These are phyloP conservation scores for Asbolus verrucosus DNA, from an alignment of 1,140 invertebrate species.

Conservation along the genomic window DNA sequence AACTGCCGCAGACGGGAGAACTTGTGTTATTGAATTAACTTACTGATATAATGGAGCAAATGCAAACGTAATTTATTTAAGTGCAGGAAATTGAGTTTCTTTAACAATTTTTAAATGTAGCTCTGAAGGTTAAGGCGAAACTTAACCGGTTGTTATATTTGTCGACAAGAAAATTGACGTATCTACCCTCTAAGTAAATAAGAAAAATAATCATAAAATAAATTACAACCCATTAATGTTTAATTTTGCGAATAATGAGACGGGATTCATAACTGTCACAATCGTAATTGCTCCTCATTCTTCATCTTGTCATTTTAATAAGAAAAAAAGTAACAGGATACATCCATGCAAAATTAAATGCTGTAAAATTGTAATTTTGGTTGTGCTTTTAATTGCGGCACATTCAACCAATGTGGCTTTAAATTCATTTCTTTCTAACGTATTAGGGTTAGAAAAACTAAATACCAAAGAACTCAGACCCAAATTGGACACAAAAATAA, in stretches of 20 bases:
- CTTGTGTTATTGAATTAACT: conserved; percentile 39
- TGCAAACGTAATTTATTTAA: conserved; percentile 37
- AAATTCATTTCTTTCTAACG: conserved; percentile 24
- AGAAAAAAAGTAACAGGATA: conserved; percentile 27
- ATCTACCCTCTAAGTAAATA: conserved; percentile 33
- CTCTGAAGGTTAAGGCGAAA: neutral
- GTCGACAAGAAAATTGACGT: conserved; percentile 7
- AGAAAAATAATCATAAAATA: conserved; percentile 32
- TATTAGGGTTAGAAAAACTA: too few relatives aligned
- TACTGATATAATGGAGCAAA: conserved; percentile 33
- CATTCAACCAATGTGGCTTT: conserved; percentile 18
- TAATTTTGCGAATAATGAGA: conserved; percentile 30
- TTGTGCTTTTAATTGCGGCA: conserved; percentile 23
- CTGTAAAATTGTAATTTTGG: conserved; percentile 9
- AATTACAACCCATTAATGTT: conserved; percentile 39
- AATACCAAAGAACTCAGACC: too few relatives aligned
- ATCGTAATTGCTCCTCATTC: conserved; percentile 34
- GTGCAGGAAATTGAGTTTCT: conserved; percentile 16
- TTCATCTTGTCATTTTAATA: conserved; percentile 37
- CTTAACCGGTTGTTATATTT: neutral
- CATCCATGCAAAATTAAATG: conserved; percentile 30
- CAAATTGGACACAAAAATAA: conserved; percentile 27
- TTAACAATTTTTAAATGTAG: conserved; percentile 5
- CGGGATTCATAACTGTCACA: conserved; percentile 38
- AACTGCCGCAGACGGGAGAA: conserved; percentile 36